Percentiles rank a stretch among this genome's conserved stretches.
phyloP scores from a whole-genome alignment of 2,113 vertebrate genomes.

The Petrocephalus microphthalmus region DNA sequence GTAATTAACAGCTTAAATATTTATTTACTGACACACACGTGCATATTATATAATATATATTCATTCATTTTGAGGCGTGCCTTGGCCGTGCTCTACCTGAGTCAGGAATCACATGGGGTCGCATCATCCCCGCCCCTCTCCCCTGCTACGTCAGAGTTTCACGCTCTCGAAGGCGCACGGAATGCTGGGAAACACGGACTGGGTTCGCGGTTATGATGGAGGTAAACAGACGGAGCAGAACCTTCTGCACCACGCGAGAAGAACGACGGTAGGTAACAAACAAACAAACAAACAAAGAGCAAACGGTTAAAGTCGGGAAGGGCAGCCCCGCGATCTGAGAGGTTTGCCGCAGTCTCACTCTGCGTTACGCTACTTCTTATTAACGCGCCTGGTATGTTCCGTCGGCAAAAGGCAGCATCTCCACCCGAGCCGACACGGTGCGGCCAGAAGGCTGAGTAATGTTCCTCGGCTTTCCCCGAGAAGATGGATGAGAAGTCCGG shows the following conservation, averaged over 20 bases:
- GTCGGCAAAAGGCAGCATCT: background rate
- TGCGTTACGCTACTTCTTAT: slow-evolving; percentile 37
- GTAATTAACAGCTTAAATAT: background rate
- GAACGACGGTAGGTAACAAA: background rate
- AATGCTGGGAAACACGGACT: slow-evolving; percentile 52
- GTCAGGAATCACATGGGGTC: background rate
- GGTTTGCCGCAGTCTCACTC: background rate
- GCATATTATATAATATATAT: background rate
- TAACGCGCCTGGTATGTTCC: slow-evolving; percentile 10
- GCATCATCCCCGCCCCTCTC: background rate
- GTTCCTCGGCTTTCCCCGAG: slow-evolving; percentile 49
- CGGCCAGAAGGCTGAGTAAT: slow-evolving; percentile 52
- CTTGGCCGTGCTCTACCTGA: background rate
- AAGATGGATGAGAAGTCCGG: slow-evolving; percentile 91
- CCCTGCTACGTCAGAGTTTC: background rate
- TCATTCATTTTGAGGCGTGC: background rate
- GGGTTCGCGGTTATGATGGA: slow-evolving; percentile 30
- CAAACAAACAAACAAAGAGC: too few relatives aligned
- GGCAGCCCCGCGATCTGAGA: too few relatives aligned
- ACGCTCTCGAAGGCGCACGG: slow-evolving; percentile 39
- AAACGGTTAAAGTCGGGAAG: background rate
- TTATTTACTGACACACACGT: background rate
- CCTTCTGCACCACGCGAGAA: background rate
- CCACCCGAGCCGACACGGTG: slow-evolving; percentile 32
- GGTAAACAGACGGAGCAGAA: background rate